Conservation (phyloP, 2,888 invertebrate species). For the Abscondita cerata region DNA sequence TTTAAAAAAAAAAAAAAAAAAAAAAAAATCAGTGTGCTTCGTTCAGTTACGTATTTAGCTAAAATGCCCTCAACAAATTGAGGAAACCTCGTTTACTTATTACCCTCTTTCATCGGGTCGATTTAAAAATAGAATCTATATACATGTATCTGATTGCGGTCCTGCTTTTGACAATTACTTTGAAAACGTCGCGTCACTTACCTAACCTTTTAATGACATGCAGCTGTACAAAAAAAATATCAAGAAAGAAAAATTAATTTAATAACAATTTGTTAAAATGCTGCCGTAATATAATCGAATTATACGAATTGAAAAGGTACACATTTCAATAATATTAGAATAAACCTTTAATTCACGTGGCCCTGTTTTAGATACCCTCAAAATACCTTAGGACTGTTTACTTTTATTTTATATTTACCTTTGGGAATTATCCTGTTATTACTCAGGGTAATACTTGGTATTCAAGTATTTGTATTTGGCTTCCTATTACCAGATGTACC, state of each 20-base stretch:
- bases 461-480: conserved; percentile 64
- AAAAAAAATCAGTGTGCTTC: too few relatives aligned
- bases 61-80: too few relatives aligned
- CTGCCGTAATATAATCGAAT: conserved; percentile 22
- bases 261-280: conserved; percentile 9
- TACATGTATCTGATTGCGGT: too few relatives aligned
- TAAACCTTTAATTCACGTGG: neutral
- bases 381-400: conserved; percentile 21
- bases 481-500: conserved; percentile 66
- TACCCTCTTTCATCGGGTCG: too few relatives aligned
- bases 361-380: conserved; percentile 24
- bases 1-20: too few relatives aligned
- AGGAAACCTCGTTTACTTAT: too few relatives aligned
- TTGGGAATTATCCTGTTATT: conserved; percentile 63
- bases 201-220: conserved; percentile 21
- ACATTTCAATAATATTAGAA: neutral
- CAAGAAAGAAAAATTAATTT: conserved; percentile 4
- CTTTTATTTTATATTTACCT: conserved; percentile 64
- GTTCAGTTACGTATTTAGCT: too few relatives aligned
- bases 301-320: conserved; percentile 27
- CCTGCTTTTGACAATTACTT: neutral
- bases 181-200: conserved; percentile 6
- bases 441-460: conserved; percentile 61
- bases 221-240: neutral
- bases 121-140: too few relatives aligned